These are phyloP conservation scores for Hydractinia echinata DNA, from an alignment of 30 jellyfish, hydroid and myxozoan genomes.

Conservation along the genomic window DNA sequence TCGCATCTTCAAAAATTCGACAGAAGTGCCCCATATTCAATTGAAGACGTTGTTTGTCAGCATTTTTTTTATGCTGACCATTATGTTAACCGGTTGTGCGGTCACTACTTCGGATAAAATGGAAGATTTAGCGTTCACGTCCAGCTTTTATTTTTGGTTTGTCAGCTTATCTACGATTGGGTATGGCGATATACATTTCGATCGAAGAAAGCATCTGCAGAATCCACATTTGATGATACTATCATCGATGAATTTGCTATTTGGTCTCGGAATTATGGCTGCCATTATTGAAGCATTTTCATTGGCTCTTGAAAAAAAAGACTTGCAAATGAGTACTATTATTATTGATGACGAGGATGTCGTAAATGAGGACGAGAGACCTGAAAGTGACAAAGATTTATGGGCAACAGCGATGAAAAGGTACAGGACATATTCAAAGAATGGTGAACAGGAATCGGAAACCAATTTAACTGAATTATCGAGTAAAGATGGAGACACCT, in stretches of 20 bases:
- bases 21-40: not conserved
- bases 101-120: not conserved
- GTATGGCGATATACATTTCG: slow-evolving; percentile 33
- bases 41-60: not conserved
- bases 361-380: not conserved
- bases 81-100: slow-evolving; percentile 6
- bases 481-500: not conserved
- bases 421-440: not conserved
- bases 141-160: slow-evolving; percentile 19
- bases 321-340: slow-evolving; percentile 5
- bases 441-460: not conserved
- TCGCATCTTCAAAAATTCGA: not conserved
- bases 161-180: slow-evolving; percentile 33
- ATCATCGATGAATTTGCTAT: slow-evolving; percentile 5
- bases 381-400: not conserved
- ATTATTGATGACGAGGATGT: slow-evolving; percentile 16
- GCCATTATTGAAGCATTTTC: slow-evolving; percentile 39
- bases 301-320: slow-evolving; percentile 24
- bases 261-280: slow-evolving; percentile 24
- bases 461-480: not conserved
- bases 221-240: not conserved
- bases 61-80: slow-evolving; percentile 10
- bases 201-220: not conserved
- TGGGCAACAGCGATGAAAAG: not conserved
- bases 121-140: not conserved